Percentiles rank a stretch among this genome's conserved stretches.
These are phyloP conservation scores for Alentia gelatinosa DNA, from an alignment of 2,888 invertebrate species.

Conservation along the genomic window DNA sequence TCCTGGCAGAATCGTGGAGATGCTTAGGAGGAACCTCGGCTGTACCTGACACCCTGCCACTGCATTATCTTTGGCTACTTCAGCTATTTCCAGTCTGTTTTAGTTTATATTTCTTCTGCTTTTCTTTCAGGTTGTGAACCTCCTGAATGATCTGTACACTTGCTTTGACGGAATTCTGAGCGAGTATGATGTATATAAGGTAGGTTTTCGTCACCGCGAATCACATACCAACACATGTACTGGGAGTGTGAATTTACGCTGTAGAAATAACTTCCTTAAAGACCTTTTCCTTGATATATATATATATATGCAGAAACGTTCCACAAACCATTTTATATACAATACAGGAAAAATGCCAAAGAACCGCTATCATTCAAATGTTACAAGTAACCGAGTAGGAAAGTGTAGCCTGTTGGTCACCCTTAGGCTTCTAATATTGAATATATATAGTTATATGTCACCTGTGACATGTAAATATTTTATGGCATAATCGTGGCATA, in stretches of 20 bases:
- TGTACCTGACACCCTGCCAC: too few species aligned
- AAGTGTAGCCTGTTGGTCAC: too few species aligned
- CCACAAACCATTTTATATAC: neutral
- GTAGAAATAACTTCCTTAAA: neutral
- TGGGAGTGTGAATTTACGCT: neutral
- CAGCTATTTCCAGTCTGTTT: neutral
- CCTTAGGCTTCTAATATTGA: too few species aligned
- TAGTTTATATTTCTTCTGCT: neutral
- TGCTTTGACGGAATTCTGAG: conserved; percentile 29
- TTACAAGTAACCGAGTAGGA: too few species aligned
- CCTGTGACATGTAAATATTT: too few species aligned
- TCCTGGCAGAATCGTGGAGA: neutral
- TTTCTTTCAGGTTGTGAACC: conserved; percentile 42
- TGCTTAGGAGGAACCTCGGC: neutral
- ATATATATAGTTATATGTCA: too few species aligned
- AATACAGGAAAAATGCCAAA: neutral
- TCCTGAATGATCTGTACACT: conserved; percentile 52
- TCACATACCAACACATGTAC: neutral
- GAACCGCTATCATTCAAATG: neutral
- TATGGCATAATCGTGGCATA: too few species aligned
- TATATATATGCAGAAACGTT: neutral
- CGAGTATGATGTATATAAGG: conserved; percentile 54
- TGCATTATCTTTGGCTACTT: neutral
- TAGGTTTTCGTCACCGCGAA: neutral
- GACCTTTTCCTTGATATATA: neutral